A percentile compares a stretch with the other conserved stretches of the same genome.
Evolutionary conservation across 35 echinoderm and acorn worm species (phyloP).

Genomic region (Apostichopus japonicus): DNA sequence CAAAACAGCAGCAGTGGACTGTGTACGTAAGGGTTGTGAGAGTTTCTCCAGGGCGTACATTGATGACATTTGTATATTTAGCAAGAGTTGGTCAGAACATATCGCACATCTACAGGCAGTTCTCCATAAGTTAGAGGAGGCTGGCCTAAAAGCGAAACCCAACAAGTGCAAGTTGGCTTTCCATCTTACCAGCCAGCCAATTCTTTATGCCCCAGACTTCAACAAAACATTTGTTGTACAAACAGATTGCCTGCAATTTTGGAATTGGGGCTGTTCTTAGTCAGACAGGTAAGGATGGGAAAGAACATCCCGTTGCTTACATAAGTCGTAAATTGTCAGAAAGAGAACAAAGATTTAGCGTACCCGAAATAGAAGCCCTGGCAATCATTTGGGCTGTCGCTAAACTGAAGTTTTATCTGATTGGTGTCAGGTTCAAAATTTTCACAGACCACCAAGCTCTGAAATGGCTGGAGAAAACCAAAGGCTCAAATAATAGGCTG

Average conservation of each 20-base stretch:
- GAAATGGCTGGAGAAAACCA: neutral
- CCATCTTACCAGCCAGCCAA: slow-evolving; percentile 34
- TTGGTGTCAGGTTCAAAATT: slow-evolving; percentile 51
- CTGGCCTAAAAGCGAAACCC: too few species aligned
- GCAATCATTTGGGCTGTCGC: slow-evolving; percentile 59
- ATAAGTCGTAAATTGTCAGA: too few species aligned
- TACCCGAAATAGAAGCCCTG: slow-evolving; percentile 68
- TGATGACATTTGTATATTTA: slow-evolving; percentile 64
- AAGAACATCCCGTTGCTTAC: too few species aligned
- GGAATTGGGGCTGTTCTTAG: too few species aligned
- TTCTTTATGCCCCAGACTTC: too few species aligned
- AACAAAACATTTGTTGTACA: slow-evolving; percentile 6
- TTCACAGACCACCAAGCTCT: slow-evolving; percentile 62
- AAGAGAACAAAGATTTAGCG: neutral
- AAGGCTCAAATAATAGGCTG: neutral
- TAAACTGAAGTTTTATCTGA: slow-evolving; percentile 51
- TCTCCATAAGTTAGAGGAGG: too few species aligned
- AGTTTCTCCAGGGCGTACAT: slow-evolving; percentile 60
- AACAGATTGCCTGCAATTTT: slow-evolving; percentile 34
- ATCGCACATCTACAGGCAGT: too few species aligned
- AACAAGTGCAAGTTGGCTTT: too few species aligned
- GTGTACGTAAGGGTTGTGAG: slow-evolving; percentile 24
- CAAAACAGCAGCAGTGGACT: slow-evolving; percentile 11
- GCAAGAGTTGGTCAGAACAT: neutral
- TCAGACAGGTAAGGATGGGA: too few species aligned